Evolutionary conservation across 2,797 vertebrate species (phyloP).

Genomic region (Molossus alvarezi): DNA sequence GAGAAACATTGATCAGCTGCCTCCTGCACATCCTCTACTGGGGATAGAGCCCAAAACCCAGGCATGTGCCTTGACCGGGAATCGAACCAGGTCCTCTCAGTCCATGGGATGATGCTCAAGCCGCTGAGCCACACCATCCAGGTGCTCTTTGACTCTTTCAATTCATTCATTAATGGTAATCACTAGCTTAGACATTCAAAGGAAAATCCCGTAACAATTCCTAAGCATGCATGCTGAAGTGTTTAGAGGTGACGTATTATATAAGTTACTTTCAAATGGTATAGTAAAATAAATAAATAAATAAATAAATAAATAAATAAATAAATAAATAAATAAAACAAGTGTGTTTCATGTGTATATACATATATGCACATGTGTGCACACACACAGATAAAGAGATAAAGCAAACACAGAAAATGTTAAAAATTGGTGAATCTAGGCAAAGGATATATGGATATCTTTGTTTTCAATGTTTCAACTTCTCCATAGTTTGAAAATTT

Average conservation of each 20-base stretch:
- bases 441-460: not conserved
- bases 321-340: not conserved
- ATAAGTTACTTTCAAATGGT: not conserved
- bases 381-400: not conserved
- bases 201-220: conserved; percentile 1
- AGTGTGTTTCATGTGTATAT: not conserved
- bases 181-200: not conserved
- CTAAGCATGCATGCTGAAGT: not conserved
- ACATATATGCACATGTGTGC: too few species aligned
- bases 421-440: not conserved
- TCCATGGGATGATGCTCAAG: too few species aligned
- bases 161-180: not conserved
- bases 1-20: too few species aligned
- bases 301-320: not conserved
- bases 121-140: too few species aligned
- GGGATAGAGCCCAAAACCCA: too few species aligned
- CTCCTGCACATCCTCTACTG: too few species aligned
- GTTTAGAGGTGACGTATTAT: not conserved
- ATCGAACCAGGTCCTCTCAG: too few species aligned
- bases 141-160: not conserved
- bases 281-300: not conserved
- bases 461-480: conserved; percentile 42
- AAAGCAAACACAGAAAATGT: conserved; percentile 2
- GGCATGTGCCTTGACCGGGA: too few species aligned
- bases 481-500: conserved; percentile 53